Base-by-base conservation (phyloP, 2,797 vertebrate species). In the Catamblyrhynchus diadema region DNA sequence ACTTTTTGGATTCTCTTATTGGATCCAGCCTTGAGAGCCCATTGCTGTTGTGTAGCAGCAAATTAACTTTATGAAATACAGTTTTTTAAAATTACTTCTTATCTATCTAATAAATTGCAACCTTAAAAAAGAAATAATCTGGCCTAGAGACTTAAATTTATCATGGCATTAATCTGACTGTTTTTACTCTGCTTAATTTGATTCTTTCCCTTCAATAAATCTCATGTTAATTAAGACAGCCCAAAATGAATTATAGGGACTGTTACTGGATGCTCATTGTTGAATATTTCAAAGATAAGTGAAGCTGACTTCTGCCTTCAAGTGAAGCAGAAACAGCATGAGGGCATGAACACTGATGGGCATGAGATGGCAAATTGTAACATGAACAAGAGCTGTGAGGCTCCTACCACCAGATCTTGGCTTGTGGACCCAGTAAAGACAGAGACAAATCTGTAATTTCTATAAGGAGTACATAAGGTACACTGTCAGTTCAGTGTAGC, bases 141-240 rank as follows among this genome's bases (percentile, higher is more conserved):
- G 65, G 61, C 51, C 70, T 79, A 90, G 65, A 94, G 82, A 96
- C 54, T 92, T 90, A 86, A 86, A 95, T 95, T 94, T 95, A 95
- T 94, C 91, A 54, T 74, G 48, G 82, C 77, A 93, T 91, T 94
- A 86, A 89, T 95, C 95, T 96, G 67, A 56, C 93, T 79, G 67
- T 95, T 96, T 97, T 71, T 92, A 71, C 61, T 90, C 74, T 88
- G 51, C 67, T 85, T 88, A 95, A 96, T 97, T 97, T 96, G 86
- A 95, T 90, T 91, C 83, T 92, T 93, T 95, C 71, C 79, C 51
- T 95, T 74, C 94, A 94, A 90, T 95, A 94, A 95, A 92, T 94
- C 86, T 94, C 42, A 48, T 94, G 92, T 94, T 96, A 93, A 96
- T 97, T 94, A 96, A 96, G 89, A 85, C 86, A 93, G 51, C 65